Evolutionary conservation across 2,888 invertebrate genomes (phyloP).

Genomic region (Nesidiocoris tenuis): DNA sequence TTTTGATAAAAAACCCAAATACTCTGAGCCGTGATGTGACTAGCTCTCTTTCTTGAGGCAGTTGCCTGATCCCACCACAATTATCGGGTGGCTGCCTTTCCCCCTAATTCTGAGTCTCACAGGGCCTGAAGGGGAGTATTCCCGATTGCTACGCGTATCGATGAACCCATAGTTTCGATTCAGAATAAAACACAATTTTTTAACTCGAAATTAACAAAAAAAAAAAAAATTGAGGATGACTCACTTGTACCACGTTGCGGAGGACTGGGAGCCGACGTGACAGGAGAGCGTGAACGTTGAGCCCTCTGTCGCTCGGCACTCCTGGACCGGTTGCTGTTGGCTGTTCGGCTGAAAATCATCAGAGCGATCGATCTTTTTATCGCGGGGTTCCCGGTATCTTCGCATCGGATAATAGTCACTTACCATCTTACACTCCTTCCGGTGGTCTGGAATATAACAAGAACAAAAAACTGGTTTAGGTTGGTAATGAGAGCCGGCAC

Average conservation of each 20-base stretch:
- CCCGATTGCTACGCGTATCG: too few species aligned
- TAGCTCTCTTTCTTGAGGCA: too few species aligned
- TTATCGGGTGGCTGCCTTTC: too few species aligned
- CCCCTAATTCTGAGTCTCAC: too few species aligned
- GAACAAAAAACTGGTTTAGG: neutral
- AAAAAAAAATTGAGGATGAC: too few species aligned
- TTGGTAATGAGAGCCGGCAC: neutral
- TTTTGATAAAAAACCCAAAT: too few species aligned
- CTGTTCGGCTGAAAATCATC: constrained; percentile 35
- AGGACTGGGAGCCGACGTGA: constrained; percentile 38
- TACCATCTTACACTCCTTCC: constrained; percentile 41
- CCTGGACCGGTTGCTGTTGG: constrained; percentile 33
- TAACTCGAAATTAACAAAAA: too few species aligned
- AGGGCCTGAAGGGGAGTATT: too few species aligned
- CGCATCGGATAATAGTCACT: constrained; percentile 37
- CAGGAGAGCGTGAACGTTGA: constrained; percentile 42
- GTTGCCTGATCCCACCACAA: too few species aligned
- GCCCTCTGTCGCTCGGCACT: constrained; percentile 39
- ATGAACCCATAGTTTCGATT: too few species aligned
- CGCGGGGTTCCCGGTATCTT: constrained; percentile 37
- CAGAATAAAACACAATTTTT: too few species aligned
- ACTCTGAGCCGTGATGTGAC: too few species aligned
- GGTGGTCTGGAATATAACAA: constrained; percentile 26
- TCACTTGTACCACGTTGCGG: constrained; percentile 43
- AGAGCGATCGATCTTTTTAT: constrained; percentile 37